These are phyloP conservation scores for Darevskia mixta DNA, from an alignment of 2,797 vertebrate genomes.

Conservation along the genomic window DNA sequence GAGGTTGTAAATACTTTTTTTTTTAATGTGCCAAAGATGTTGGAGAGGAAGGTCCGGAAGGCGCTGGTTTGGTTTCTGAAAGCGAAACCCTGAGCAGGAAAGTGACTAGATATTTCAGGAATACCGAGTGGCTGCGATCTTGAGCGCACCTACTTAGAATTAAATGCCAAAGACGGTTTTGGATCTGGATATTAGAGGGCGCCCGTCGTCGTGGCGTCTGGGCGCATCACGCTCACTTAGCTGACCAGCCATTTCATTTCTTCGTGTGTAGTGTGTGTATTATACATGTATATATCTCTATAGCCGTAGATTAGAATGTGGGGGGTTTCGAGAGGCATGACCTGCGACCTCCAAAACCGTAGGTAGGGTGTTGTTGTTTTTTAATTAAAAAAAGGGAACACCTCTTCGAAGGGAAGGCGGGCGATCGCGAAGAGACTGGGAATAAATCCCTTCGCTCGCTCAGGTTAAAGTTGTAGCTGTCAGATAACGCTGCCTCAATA, in stretches of 20 bases:
- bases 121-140: neutral
- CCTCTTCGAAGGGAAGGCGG: no score
- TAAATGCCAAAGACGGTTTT: neutral
- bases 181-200: neutral
- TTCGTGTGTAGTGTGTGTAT: neutral
- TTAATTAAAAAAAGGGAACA: neutral
- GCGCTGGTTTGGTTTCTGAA: neutral
- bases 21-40: neutral
- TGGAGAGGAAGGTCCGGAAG: no score
- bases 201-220: neutral
- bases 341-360: neutral
- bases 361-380: neutral
- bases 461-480: constrained; percentile 27
- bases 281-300: neutral
- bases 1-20: neutral
- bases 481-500: constrained; percentile 6
- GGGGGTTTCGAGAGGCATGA: no score
- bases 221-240: no score
- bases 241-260: neutral
- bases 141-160: neutral
- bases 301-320: neutral
- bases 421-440: neutral
- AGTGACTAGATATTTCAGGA: neutral
- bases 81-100: neutral
- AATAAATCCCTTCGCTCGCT: neutral